Conservation (phyloP, 1,140 invertebrate genomes). For the Drosophila athabasca region DNA sequence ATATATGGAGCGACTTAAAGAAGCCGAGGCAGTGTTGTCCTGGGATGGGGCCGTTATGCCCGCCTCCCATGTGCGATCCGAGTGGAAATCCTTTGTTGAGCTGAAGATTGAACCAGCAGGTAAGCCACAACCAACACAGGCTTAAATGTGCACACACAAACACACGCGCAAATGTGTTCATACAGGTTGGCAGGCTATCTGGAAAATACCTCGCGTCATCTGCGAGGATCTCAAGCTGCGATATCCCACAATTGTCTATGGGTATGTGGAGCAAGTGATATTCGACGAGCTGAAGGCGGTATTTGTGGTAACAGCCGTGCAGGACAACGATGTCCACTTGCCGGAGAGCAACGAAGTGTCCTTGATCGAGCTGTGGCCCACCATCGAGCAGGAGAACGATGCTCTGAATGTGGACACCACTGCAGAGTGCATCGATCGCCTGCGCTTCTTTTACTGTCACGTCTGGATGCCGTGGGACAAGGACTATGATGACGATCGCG, state of each 20-base stretch:
- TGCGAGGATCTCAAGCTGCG: constrained; percentile 86
- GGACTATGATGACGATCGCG: constrained; percentile 85
- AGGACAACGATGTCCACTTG: constrained; percentile 86
- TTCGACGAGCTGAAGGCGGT: constrained; percentile 84
- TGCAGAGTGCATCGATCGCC: constrained; percentile 85
- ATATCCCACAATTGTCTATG: constrained; percentile 86
- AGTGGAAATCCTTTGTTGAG: constrained; percentile 86
- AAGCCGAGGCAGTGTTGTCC: constrained; percentile 85
- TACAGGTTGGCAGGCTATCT: constrained; percentile 86
- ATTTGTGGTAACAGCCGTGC: constrained; percentile 85
- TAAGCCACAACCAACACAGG: constrained; percentile 33
- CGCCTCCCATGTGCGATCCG: constrained; percentile 84
- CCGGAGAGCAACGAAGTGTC: constrained; percentile 86
- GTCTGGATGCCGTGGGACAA: constrained; percentile 88
- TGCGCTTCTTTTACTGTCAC: constrained; percentile 87
- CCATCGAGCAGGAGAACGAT: constrained; percentile 85
- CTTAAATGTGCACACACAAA: constrained; percentile 1
- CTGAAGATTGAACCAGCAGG: constrained; percentile 85
- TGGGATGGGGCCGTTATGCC: constrained; percentile 83
- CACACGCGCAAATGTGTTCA: background rate
- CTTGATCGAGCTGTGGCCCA: constrained; percentile 86
- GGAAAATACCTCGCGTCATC: constrained; percentile 86
- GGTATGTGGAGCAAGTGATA: constrained; percentile 85
- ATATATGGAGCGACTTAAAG: constrained; percentile 85
- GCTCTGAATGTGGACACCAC: constrained; percentile 84